phyloP scores from a whole-genome alignment of 2,113 vertebrate genomes.

The Phycodurus eques region DNA sequence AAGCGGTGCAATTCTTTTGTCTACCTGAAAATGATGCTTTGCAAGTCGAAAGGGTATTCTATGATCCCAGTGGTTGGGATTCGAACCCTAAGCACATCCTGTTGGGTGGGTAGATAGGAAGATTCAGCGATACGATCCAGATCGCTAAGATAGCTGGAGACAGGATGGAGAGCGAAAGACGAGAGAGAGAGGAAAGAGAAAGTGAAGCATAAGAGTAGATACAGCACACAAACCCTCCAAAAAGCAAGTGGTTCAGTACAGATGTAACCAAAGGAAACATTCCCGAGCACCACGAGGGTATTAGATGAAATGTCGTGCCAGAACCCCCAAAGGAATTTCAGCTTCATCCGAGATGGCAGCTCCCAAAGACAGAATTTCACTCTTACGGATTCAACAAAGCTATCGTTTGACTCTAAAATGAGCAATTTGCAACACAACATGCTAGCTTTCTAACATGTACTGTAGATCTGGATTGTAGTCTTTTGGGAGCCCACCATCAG shows the following conservation, averaged over 20 bases:
- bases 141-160: slow-evolving; percentile 91
- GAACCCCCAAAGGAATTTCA: slow-evolving; percentile 23
- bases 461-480: neutral
- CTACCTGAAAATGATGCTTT: slow-evolving; percentile 99
- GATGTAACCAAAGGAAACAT: slow-evolving; percentile 43
- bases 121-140: slow-evolving; percentile 92
- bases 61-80: slow-evolving; percentile 98
- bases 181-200: slow-evolving; percentile 45
- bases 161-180: slow-evolving; percentile 49
- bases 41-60: slow-evolving; percentile 98
- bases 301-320: slow-evolving; percentile 28
- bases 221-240: slow-evolving; percentile 45
- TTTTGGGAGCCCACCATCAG: slow-evolving; percentile 59
- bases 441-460: neutral
- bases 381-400: neutral
- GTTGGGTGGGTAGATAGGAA: slow-evolving; percentile 95
- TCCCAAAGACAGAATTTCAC: slow-evolving; percentile 36
- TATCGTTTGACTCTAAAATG: neutral
- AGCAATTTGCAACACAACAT: slow-evolving; percentile 10
- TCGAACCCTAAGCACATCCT: slow-evolving; percentile 95
- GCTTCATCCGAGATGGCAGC: slow-evolving; percentile 47
- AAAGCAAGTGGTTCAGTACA: slow-evolving; percentile 50
- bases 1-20: slow-evolving; percentile 39
- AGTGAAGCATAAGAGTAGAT: slow-evolving; percentile 66
- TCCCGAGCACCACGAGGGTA: slow-evolving; percentile 36